A percentile compares a stretch with the other conserved stretches of the same genome.
These are phyloP conservation scores for Microplitis manilae DNA, from an alignment of 2,888 invertebrate genomes.

Conservation along the genomic window DNA sequence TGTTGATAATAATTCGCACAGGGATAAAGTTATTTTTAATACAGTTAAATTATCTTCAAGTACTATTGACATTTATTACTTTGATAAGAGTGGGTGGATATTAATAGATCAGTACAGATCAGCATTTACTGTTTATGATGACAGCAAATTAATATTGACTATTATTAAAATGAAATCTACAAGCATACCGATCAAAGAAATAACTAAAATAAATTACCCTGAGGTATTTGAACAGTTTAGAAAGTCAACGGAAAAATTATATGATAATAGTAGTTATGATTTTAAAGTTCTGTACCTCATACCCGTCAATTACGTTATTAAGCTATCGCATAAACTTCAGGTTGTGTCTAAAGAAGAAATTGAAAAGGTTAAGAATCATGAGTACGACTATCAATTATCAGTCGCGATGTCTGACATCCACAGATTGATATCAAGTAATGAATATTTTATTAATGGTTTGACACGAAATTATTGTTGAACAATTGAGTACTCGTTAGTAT, in stretches of 20 bases:
- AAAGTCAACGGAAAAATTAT: background rate
- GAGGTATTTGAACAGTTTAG: background rate
- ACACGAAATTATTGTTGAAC: background rate
- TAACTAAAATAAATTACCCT: background rate
- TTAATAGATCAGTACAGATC: slow-evolving; percentile 55
- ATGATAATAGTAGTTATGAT: background rate
- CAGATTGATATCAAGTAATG: background rate
- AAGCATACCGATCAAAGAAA: background rate
- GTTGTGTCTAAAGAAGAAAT: background rate
- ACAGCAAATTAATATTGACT: slow-evolving; percentile 16
- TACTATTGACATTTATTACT: slow-evolving; percentile 53
- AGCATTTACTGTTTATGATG: slow-evolving; percentile 52
- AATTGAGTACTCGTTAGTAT: background rate
- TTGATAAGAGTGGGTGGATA: slow-evolving; percentile 58
- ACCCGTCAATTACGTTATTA: background rate
- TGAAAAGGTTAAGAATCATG: background rate
- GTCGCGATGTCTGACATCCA: background rate
- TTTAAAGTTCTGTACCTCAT: background rate
- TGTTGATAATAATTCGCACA: too few species aligned
- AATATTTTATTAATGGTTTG: background rate
- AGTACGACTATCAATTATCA: background rate
- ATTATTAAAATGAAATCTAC: slow-evolving; percentile 21
- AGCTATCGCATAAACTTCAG: background rate
- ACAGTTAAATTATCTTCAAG: too few species aligned
- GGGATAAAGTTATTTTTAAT: too few species aligned